phyloP scores from a whole-genome alignment of 1,140 invertebrate genomes.

The Anastrepha ludens region DNA sequence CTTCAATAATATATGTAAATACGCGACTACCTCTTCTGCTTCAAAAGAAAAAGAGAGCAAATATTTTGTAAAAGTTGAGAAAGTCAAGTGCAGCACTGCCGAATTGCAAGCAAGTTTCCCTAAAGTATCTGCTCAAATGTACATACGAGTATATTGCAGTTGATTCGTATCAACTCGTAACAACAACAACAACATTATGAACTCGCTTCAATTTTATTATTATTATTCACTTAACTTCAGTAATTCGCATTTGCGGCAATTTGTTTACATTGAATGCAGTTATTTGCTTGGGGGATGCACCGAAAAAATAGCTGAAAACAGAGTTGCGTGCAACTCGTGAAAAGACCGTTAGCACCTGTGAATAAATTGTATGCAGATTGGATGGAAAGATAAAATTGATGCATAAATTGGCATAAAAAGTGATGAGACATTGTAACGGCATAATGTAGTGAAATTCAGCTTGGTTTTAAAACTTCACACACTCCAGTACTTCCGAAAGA shows the following conservation, averaged over 20 bases:
- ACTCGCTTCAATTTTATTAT: slow-evolving; percentile 10
- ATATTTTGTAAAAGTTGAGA: neutral
- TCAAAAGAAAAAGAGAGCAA: neutral
- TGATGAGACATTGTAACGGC: no score
- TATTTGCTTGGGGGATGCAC: neutral
- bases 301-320: no score
- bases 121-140: neutral
- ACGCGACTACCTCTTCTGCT: neutral
- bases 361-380: no score
- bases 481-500: no score
- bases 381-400: no score
- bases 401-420: no score
- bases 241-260: neutral
- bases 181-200: neutral
- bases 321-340: no score
- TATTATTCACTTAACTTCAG: neutral
- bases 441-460: no score
- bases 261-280: neutral
- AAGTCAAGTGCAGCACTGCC: neutral
- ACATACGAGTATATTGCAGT: neutral
- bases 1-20: neutral
- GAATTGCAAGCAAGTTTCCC: neutral
- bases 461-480: no score
- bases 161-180: neutral
- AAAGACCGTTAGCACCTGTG: no score